A percentile compares a stretch with the other conserved stretches of the same genome.
These are phyloP conservation scores for Tipula vernalis DNA, from an alignment of 2,888 invertebrate genomes.

Conservation along the genomic window DNA sequence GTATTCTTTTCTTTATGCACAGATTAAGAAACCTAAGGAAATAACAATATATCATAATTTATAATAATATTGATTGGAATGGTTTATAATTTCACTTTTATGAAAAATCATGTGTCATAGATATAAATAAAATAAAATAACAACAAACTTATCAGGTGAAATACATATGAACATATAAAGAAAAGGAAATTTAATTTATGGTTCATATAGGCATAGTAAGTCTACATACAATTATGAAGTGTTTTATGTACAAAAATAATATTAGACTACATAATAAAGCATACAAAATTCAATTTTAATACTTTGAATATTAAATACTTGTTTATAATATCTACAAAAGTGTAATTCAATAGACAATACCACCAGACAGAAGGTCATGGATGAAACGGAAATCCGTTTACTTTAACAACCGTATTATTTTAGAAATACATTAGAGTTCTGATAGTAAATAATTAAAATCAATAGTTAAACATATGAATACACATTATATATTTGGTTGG, in stretches of 20 bases:
- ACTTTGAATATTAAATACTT: neutral
- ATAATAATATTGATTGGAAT: neutral
- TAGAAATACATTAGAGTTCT: neutral
- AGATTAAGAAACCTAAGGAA: neutral
- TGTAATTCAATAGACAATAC: neutral
- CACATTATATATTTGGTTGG: neutral
- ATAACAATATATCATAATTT: neutral
- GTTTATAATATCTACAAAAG: neutral
- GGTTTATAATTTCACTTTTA: neutral
- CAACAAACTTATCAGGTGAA: neutral
- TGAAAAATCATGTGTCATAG: neutral
- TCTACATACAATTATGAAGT: neutral
- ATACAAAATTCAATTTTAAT: neutral
- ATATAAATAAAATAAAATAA: neutral
- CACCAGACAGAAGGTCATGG: constrained; percentile 9
- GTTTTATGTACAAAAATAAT: neutral
- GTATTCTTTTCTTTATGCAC: neutral
- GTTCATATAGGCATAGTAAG: neutral
- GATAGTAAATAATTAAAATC: neutral
- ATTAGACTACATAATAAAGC: neutral
- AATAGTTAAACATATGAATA: neutral
- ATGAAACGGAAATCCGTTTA: constrained; percentile 7
- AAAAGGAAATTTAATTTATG: neutral
- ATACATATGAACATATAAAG: neutral
- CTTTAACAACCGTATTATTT: neutral